A percentile compares a stretch with the other conserved stretches of the same genome.
These are phyloP conservation scores for Todiramphus saurophagus DNA, from an alignment of 2,113 vertebrate genomes.

Conservation along the genomic window DNA sequence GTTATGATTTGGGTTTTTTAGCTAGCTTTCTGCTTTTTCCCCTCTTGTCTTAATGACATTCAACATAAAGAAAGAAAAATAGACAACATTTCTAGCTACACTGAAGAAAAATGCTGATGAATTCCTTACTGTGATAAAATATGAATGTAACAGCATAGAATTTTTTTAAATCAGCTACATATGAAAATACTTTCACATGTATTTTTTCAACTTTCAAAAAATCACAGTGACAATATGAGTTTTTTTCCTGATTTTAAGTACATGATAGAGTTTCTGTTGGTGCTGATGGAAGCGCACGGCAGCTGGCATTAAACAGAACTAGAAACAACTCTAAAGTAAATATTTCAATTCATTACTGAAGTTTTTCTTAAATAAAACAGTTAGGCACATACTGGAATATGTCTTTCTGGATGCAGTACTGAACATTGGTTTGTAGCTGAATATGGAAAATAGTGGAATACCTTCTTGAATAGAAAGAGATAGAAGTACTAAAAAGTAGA, in stretches of 20 bases:
- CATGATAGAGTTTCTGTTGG: neutral
- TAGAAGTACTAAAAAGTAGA: neutral
- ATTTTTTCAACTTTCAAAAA: neutral
- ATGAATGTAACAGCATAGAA: neutral
- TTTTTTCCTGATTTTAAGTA: constrained; percentile 15
- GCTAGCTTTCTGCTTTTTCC: neutral
- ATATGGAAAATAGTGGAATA: neutral
- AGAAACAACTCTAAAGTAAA: neutral
- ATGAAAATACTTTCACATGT: neutral
- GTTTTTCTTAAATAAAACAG: neutral
- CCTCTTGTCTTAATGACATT: neutral
- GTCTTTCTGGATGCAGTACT: neutral
- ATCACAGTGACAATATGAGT: neutral
- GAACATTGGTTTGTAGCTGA: neutral
- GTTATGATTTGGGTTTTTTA: neutral
- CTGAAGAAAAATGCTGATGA: neutral
- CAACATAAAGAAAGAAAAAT: neutral
- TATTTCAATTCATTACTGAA: neutral
- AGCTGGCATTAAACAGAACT: neutral
- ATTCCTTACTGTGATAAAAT: neutral
- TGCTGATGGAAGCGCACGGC: neutral
- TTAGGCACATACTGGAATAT: neutral
- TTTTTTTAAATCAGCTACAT: neutral
- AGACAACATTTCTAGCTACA: neutral
- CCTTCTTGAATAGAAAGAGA: neutral